These are phyloP conservation scores for Drosophila serrata DNA, from an alignment of 1,140 invertebrate species.

Conservation along the genomic window DNA sequence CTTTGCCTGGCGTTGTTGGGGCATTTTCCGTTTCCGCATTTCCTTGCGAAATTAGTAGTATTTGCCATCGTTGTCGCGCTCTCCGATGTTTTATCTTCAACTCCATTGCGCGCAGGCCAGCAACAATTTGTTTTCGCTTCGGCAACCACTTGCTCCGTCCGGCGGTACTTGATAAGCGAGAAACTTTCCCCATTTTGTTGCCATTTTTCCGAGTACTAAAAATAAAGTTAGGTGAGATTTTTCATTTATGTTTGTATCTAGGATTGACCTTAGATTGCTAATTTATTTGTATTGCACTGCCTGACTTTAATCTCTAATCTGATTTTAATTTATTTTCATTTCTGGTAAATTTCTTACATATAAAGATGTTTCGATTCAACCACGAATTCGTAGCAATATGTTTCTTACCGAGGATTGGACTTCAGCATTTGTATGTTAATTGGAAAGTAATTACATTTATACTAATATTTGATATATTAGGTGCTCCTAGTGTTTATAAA, in stretches of 20 bases:
- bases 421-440: background rate
- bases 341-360: slow-evolving; percentile 33
- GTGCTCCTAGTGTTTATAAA: background rate
- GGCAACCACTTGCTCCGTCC: slow-evolving; percentile 46
- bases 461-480: background rate
- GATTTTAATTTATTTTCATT: slow-evolving; percentile 18
- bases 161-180: slow-evolving; percentile 64
- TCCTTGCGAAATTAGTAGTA: slow-evolving; percentile 69
- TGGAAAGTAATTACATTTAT: background rate
- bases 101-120: slow-evolving; percentile 48
- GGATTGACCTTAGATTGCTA: slow-evolving; percentile 44
- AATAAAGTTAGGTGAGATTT: slow-evolving; percentile 53
- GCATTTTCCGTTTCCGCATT: slow-evolving; percentile 37
- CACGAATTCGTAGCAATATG: background rate
- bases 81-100: slow-evolving; percentile 62
- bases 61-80: slow-evolving; percentile 63
- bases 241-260: slow-evolving; percentile 64
- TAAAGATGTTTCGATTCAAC: background rate
- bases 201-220: slow-evolving; percentile 49
- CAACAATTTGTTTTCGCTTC: slow-evolving; percentile 72
- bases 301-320: slow-evolving; percentile 28
- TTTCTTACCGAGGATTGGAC: background rate
- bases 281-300: slow-evolving; percentile 27
- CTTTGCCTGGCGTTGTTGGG: slow-evolving; percentile 28
- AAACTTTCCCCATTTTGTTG: slow-evolving; percentile 65